Evolutionary conservation across 2,113 vertebrate genomes (phyloP), one percentile per base, ranked within the genome.

Genomic region (Asarcornis scutulata): DNA sequence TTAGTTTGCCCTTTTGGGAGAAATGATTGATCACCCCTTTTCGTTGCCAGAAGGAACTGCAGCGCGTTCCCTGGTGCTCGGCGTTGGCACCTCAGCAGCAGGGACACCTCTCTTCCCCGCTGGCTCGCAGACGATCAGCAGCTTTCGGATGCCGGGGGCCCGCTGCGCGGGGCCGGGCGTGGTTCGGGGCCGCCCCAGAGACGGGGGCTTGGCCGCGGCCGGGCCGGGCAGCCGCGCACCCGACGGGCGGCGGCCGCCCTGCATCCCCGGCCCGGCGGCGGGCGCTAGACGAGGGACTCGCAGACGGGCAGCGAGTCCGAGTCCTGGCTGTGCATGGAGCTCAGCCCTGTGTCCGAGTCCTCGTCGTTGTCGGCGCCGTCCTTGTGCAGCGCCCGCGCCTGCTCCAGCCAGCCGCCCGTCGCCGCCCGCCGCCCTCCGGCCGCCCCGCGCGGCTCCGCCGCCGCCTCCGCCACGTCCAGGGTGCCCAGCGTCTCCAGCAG

Each of bases 321-420:
- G 96, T 99, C 99, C 96, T 99, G 99, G 81, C 99, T 99, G 97
- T 99, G 99, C 98, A 99, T 98, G 56, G 99, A 99, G 88, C 99
- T 99, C 89, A 99, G 97, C 22, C 99, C 99, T 6, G 99, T 99
- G 94, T 99, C 99, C 36, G 99, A 99, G 95, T 99, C 99, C 82
- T 99, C 99, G 79, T 98, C 99, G 72, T 99, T 98, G 48, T 95
- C 98, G 16, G 96, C 97, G 29, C 98, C 98, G 68, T 93, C 97
- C 95, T 99, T 99, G 42, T 93, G 90, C 91, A 98, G 46, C 46
- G 46, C 46, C 46, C 46, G 96, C 36, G 97, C 98, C 96, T 98
- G 98, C 91, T 99, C 98, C 73, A 98, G 93, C 99, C 99, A 99
- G 44, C 46, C 46, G 46, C 46, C 46, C 46, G 46, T 20, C 46